phyloP scores from a whole-genome alignment of 2,797 vertebrate genomes.

The Triplophysa yarkandensis region DNA sequence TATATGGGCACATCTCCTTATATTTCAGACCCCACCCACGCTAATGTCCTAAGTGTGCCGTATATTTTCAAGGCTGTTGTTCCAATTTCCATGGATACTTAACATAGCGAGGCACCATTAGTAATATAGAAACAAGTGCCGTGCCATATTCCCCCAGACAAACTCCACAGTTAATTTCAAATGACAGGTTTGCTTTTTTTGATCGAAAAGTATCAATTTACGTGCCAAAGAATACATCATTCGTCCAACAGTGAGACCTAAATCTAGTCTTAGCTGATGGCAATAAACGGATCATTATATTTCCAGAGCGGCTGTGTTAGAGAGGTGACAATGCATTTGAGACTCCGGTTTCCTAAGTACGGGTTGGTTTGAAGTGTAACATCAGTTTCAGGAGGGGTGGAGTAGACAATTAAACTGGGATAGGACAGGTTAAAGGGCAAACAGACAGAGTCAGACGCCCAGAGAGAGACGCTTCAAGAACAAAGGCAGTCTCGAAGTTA shows the following conservation, averaged over 20 bases:
- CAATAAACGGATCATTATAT: constrained; percentile 62
- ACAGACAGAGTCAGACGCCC: not conserved
- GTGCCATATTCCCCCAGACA: constrained; percentile 51
- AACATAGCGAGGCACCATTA: constrained; percentile 41
- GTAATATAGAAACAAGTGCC: constrained; percentile 53
- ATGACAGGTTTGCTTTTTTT: constrained; percentile 64
- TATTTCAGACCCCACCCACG: constrained; percentile 25
- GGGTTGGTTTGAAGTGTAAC: not conserved
- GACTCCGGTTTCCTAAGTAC: not conserved
- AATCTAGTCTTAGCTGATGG: constrained; percentile 51
- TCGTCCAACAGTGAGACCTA: constrained; percentile 53
- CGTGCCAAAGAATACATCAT: constrained; percentile 63
- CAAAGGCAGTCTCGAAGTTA: constrained; percentile 4
- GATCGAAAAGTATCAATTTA: constrained; percentile 59
- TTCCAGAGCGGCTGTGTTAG: constrained; percentile 51
- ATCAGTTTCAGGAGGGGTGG: constrained; percentile 22
- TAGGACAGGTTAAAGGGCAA: constrained; percentile 33
- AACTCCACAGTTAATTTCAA: constrained; percentile 61
- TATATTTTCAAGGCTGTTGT: constrained; percentile 59
- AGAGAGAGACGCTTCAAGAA: not conserved
- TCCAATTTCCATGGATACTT: constrained; percentile 60
- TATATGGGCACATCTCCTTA: constrained; percentile 17
- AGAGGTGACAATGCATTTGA: constrained; percentile 23
- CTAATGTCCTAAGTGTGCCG: constrained; percentile 37
- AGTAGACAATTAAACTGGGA: constrained; percentile 3